A percentile compares a stretch with the other conserved stretches of the same genome.
Conservation (phyloP, 2,113 vertebrate genomes). For the Sarotherodon lohbergeri region DNA sequence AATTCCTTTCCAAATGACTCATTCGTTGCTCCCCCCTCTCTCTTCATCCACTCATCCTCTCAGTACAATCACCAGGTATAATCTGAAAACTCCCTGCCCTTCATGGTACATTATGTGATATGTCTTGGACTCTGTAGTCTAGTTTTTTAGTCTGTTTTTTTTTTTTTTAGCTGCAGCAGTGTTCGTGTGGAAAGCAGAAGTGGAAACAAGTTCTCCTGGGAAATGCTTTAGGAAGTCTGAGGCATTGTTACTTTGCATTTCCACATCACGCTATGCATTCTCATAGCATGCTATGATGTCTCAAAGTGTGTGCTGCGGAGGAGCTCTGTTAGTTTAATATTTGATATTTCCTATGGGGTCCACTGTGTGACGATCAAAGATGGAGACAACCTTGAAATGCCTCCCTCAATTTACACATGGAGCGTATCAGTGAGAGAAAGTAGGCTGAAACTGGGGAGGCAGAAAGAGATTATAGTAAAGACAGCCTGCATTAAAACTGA, state of each 20-base stretch:
- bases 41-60: slow-evolving; percentile 13
- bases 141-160: background rate
- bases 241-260: slow-evolving; percentile 29
- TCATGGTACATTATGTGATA: background rate
- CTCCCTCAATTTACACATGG: slow-evolving; percentile 31
- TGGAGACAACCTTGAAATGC: slow-evolving; percentile 57
- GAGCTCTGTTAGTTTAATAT: slow-evolving; percentile 48
- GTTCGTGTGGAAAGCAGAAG: slow-evolving; percentile 35
- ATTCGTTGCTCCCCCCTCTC: slow-evolving; percentile 5
- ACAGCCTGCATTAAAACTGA: background rate
- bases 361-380: slow-evolving; percentile 43
- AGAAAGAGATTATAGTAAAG: background rate
- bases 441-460: background rate
- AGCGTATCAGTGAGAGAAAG: slow-evolving; percentile 17
- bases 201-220: slow-evolving; percentile 22
- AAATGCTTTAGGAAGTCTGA: background rate
- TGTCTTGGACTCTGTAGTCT: slow-evolving; percentile 22
- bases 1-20: background rate
- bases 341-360: slow-evolving; percentile 58
- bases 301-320: background rate
- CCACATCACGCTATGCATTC: slow-evolving; percentile 19
- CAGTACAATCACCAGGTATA: slow-evolving; percentile 30
- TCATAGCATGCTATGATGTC: background rate
- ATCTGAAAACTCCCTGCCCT: slow-evolving; percentile 20
- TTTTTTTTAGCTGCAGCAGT: background rate